Percentiles rank a stretch among this genome's conserved stretches.
Conservation (phyloP, 2,113 vertebrate genomes). For the Xiphophorus hellerii region DNA sequence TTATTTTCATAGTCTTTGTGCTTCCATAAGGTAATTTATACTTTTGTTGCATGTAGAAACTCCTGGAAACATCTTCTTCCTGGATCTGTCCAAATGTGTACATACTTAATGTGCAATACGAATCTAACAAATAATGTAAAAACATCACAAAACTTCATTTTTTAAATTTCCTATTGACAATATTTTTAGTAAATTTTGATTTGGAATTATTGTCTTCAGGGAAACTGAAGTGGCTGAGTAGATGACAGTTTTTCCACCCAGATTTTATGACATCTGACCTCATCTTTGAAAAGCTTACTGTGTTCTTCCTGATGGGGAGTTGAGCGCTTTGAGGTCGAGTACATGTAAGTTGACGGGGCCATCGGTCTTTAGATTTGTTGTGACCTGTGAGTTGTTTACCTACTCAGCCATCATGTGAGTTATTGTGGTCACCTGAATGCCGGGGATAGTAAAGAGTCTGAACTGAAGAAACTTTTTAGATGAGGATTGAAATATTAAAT, state of each 20-base stretch:
- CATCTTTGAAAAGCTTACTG: not conserved
- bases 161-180: no score
- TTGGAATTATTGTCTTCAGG: not conserved
- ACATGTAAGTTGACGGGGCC: not conserved
- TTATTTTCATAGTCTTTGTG: no score
- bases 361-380: not conserved
- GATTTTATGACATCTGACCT: not conserved
- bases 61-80: no score
- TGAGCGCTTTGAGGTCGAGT: not conserved
- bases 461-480: not conserved
- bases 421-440: not conserved
- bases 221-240: not conserved
- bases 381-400: conserved; percentile 13
- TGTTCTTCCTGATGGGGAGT: not conserved
- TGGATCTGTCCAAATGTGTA: no score
- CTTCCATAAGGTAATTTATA: no score
- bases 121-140: not conserved
- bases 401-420: not conserved
- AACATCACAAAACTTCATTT: not conserved
- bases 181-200: no score
- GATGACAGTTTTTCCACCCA: not conserved
- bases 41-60: no score
- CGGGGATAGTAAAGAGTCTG: not conserved
- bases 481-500: not conserved
- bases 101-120: no score